These are phyloP conservation scores for Novumbra hubbsi DNA, from an alignment of 2,797 vertebrate genomes.

Conservation along the genomic window DNA sequence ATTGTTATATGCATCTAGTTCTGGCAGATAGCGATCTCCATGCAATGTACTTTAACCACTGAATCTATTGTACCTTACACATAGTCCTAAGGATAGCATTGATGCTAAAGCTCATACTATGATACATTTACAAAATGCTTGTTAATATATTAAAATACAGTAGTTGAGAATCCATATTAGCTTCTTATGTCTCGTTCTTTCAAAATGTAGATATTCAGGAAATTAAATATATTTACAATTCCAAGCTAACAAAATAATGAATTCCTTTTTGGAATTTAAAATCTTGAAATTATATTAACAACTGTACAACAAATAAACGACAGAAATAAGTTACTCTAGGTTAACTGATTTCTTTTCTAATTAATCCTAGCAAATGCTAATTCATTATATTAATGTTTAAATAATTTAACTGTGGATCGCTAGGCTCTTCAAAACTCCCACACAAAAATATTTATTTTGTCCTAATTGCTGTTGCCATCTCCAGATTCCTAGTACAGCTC, in stretches of 20 bases:
- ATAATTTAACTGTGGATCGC: neutral
- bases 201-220: conserved; percentile 36
- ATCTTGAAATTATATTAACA: conserved; percentile 37
- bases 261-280: conserved; percentile 41
- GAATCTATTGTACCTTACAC: too few species aligned
- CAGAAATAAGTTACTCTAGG: conserved; percentile 47
- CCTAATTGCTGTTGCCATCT: neutral
- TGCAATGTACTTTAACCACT: neutral
- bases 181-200: conserved; percentile 26
- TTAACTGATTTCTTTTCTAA: too few species aligned
- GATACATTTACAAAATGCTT: conserved; percentile 1
- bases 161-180: conserved; percentile 44
- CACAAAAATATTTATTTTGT: neutral
- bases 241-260: conserved; percentile 32
- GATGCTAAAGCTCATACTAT: neutral
- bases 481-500: conserved; percentile 11
- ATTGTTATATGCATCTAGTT: neutral
- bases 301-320: conserved; percentile 56
- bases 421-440: conserved; percentile 10
- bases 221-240: conserved; percentile 69
- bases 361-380: neutral
- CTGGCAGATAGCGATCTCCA: neutral
- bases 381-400: conserved; percentile 12
- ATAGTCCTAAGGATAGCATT: too few species aligned
- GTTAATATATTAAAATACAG: conserved; percentile 25